Evolutionary conservation across 2,797 vertebrate species (phyloP), one percentile per base, ranked within the genome.

Genomic region (Allobates femoralis): DNA sequence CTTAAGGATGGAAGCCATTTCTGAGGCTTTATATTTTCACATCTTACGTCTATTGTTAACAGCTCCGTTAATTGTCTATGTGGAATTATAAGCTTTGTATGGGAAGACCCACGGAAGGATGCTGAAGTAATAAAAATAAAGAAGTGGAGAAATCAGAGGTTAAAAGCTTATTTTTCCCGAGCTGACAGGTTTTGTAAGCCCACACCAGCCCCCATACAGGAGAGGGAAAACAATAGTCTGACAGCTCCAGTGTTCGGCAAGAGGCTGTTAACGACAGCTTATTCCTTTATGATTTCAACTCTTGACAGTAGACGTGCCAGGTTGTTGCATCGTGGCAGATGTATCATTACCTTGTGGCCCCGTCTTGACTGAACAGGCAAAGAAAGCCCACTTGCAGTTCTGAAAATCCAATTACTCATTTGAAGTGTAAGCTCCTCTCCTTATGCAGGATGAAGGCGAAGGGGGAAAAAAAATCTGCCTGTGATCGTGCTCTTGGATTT

Each of bases 231-330:
- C 93, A 94, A 86, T 91, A 91, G 93, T 89, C 89, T 98, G 97
- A 97, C 96, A 97, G 96, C 96, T 97, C 93, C 92, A 95, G 94
- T 95, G 95, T 95, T 95, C 95, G 95, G 94, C 96, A 95, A 95
- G 94, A 93, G 94, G 93, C 94, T 96, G 94, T 96, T 97, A 98
- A 97, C 90, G 95, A 97, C 97, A 97, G 96, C 96, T 97, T 97
- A 96, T 96, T 97, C 96, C 96, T 97, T 97, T 96, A 97, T 97
- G 96, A 96, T 97, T 98, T 97, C 96, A 96, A 91, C 93, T 96
- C 93, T 94, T 97, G 97, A 98, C 96, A 97, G 96, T 95, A 96
- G 96, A 97, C 96, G 97, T 95, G 94, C 95, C 96, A 95, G 95
- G 95, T 96, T 95, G 96, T 96, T 97, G 96, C 95, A 96, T 97